A percentile compares a stretch with the other conserved stretches of the same genome.
These are phyloP conservation scores for Stegodyphus mimosarum DNA, from an alignment of 1,140 invertebrate species.

Conservation along the genomic window DNA sequence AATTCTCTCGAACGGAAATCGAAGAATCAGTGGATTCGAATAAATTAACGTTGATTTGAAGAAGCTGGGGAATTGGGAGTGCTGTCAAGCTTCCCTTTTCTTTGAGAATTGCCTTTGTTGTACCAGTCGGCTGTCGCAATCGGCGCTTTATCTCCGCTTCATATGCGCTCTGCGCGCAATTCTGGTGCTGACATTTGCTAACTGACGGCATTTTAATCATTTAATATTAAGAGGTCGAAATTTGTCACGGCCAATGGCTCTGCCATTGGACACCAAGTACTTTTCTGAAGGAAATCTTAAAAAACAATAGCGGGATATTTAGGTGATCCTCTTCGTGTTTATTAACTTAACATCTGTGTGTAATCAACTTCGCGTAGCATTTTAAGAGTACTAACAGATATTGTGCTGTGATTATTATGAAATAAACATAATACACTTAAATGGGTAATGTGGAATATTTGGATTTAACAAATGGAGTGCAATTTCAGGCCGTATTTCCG, in stretches of 20 bases:
- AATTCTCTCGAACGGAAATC: conserved; percentile 41
- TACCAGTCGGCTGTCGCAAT: conserved; percentile 12
- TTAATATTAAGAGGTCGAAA: conserved; percentile 13
- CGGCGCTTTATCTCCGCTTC: not conserved
- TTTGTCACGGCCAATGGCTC: not conserved
- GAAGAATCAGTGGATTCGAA: conserved; percentile 50
- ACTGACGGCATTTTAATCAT: conserved; percentile 26
- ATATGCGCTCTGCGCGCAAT: not conserved
- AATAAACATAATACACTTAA: too few relatives aligned
- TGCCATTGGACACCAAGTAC: too few relatives aligned
- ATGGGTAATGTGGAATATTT: too few relatives aligned
- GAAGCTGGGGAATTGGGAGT: conserved; percentile 35
- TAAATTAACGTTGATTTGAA: conserved; percentile 54
- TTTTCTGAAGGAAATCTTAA: too few relatives aligned
- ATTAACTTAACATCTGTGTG: too few relatives aligned
- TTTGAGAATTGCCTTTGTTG: not conserved
- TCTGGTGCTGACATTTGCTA: not conserved
- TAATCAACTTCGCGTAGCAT: too few relatives aligned
- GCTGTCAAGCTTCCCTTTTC: conserved; percentile 24
- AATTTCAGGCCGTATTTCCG: too few relatives aligned
- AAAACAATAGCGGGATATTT: too few relatives aligned
- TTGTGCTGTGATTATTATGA: too few relatives aligned
- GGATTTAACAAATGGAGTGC: too few relatives aligned
- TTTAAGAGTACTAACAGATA: too few relatives aligned
- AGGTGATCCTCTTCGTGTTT: too few relatives aligned